Evolutionary conservation across 2,797 vertebrate genomes (phyloP).

Genomic region (Liasis olivaceus): DNA sequence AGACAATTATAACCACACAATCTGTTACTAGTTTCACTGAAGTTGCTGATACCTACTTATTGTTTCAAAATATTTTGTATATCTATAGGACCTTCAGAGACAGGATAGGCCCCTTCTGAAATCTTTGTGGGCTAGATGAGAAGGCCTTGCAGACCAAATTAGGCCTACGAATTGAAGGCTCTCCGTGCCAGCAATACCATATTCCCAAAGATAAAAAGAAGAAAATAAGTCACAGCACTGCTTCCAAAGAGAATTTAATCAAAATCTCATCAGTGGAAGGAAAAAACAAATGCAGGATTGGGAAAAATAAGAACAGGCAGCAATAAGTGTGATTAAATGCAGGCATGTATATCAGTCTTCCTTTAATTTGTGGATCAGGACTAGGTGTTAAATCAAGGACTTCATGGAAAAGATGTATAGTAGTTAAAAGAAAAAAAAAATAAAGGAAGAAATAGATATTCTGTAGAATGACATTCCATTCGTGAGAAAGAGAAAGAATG

Average conservation of each 20-base stretch:
- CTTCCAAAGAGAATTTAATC: background rate
- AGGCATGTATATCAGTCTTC: background rate
- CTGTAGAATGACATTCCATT: background rate
- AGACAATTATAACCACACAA: background rate
- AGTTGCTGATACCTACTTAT: background rate
- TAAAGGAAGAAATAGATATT: background rate
- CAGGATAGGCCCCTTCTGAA: background rate
- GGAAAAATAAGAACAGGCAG: background rate
- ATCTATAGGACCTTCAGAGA: background rate
- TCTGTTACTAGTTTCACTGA: background rate
- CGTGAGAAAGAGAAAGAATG: background rate
- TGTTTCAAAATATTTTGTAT: background rate
- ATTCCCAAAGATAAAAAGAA: background rate
- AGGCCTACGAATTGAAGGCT: background rate
- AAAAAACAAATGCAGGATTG: background rate
- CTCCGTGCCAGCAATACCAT: background rate
- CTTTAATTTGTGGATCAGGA: background rate
- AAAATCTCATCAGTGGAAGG: background rate
- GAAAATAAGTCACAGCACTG: background rate
- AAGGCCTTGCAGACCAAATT: background rate
- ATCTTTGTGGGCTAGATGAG: background rate
- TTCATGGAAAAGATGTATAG: background rate
- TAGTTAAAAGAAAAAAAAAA: background rate
- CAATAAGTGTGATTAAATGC: background rate
- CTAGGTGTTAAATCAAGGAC: slow-evolving; percentile 1